phyloP scores from a whole-genome alignment of 2,888 invertebrate genomes.

The Zygaena filipendulae region DNA sequence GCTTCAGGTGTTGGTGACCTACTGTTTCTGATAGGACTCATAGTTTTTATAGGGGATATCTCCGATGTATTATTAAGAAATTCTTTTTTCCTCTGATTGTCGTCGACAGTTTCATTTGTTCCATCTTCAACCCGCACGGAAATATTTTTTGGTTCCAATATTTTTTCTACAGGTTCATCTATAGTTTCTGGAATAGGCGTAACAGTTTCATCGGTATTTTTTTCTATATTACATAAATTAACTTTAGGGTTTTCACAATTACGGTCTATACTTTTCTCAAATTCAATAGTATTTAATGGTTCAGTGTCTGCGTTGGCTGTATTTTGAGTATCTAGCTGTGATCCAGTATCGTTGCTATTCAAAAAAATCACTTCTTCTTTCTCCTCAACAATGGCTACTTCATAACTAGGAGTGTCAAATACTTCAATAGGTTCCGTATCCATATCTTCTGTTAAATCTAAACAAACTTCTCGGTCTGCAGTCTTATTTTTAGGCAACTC shows the following conservation, averaged over 20 bases:
- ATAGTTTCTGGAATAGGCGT: conserved; percentile 7
- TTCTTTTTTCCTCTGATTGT: conserved; percentile 52
- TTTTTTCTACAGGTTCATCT: conserved; percentile 22
- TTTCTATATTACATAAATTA: conserved; percentile 11
- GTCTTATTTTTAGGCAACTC: conserved; percentile 42
- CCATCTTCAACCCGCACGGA: conserved; percentile 18
- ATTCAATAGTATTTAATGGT: conserved; percentile 25
- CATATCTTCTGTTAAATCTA: conserved; percentile 39
- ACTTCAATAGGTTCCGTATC: conserved; percentile 35
- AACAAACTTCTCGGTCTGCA: conserved; percentile 20
- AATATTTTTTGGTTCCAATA: conserved; percentile 18
- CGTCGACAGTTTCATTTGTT: conserved; percentile 30
- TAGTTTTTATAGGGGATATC: conserved; percentile 69
- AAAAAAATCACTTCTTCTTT: conserved; percentile 22
- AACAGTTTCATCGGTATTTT: conserved; percentile 2
- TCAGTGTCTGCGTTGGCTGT: conserved; percentile 43
- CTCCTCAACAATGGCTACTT: conserved; percentile 27
- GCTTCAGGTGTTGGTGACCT: conserved; percentile 40
- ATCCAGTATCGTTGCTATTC: conserved; percentile 22
- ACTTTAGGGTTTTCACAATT: conserved; percentile 6
- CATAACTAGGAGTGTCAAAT: conserved; percentile 22
- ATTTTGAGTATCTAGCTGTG: conserved; percentile 20
- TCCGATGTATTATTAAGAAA: conserved; percentile 67
- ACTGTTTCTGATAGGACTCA: conserved; percentile 41
- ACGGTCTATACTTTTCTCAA: conserved; percentile 11